These are phyloP conservation scores for Peucedramus taeniatus DNA, from an alignment of 2,113 vertebrate genomes.

Conservation along the genomic window DNA sequence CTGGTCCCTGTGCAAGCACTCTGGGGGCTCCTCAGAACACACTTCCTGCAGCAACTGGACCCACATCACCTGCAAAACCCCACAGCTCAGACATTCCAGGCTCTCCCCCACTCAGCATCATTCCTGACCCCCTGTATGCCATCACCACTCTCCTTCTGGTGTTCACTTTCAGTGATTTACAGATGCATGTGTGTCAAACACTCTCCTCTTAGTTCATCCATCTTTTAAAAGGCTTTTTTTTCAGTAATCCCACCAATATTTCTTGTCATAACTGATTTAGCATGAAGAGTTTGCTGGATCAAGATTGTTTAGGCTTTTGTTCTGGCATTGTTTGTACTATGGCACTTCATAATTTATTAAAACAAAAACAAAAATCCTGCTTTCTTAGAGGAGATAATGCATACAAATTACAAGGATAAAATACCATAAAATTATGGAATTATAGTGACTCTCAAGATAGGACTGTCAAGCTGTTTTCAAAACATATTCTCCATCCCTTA, in stretches of 20 bases:
- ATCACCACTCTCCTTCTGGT: not conserved
- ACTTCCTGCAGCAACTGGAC: not conserved
- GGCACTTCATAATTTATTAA: not conserved
- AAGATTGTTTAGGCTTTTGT: not conserved
- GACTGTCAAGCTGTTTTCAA: not conserved
- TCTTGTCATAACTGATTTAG: not conserved
- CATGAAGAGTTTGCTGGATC: not conserved
- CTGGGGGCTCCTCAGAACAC: not conserved
- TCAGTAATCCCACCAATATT: not conserved
- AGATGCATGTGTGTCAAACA: not conserved
- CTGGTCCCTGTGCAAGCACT: not conserved
- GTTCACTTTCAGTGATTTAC: not conserved
- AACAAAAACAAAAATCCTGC: not conserved
- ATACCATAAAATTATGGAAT: not conserved
- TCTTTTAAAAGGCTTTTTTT: not conserved
- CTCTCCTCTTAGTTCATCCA: not conserved
- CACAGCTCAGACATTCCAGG: not conserved
- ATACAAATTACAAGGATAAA: not conserved
- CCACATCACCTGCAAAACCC: not conserved
- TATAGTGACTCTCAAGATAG: not conserved
- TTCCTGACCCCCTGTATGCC: not conserved
- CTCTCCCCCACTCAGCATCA: not conserved
- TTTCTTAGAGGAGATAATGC: not conserved
- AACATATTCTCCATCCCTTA: not conserved
- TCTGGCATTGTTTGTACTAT: not conserved